Evolutionary conservation across 2,797 vertebrate genomes (phyloP), one percentile per base, ranked within the genome.

Genomic region (Hippopotamyrus pictus): DNA sequence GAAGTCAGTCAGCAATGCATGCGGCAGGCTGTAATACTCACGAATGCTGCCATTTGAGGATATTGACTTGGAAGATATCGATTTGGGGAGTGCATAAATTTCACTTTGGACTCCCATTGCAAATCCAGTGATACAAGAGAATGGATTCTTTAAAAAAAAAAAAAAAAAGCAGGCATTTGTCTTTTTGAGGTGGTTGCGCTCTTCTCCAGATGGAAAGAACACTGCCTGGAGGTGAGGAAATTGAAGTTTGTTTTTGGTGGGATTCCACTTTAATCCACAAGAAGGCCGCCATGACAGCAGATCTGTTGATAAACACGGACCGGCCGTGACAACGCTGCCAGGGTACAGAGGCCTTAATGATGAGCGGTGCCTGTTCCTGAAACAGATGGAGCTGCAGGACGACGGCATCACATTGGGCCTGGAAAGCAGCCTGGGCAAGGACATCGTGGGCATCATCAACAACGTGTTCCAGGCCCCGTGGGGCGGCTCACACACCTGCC

Each of bases 391-490:
- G 94, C 96, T 99, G 62, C 99, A 99, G 93, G 98, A 99, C 92
- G 98, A 99, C 48, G 98, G 97, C 83, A 96, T 99, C 94, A 98
- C 97, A 87, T 94, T 99, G 95, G 98, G 98, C 88, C 96, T 99
- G 92, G 98, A 99, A 92, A 97, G 98, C 94, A 97, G 96, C 92
- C 96, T 99, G 92, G 97, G 98, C 54, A 98, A 98, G 94, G 98
- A 99, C 93, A 97, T 99, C 53, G 97, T 99, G 93, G 97, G 97
- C 93, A 98, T 99, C 93, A 97, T 99, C 95, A 99, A 98, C 96
- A 99, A 98, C 85, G 98, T 99, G 92, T 98, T 99, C 91, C 99
- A 99, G 94, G 99, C 99, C 86, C 99, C 99, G 0, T 99, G 99
- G 99, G 98, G 98, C 14, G 99, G 98, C 91, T 98, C 97, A 73